Percentiles rank a stretch among this genome's conserved stretches.
Evolutionary conservation across 2,797 vertebrate species (phyloP).

Genomic region (Myripristis murdjan): DNA sequence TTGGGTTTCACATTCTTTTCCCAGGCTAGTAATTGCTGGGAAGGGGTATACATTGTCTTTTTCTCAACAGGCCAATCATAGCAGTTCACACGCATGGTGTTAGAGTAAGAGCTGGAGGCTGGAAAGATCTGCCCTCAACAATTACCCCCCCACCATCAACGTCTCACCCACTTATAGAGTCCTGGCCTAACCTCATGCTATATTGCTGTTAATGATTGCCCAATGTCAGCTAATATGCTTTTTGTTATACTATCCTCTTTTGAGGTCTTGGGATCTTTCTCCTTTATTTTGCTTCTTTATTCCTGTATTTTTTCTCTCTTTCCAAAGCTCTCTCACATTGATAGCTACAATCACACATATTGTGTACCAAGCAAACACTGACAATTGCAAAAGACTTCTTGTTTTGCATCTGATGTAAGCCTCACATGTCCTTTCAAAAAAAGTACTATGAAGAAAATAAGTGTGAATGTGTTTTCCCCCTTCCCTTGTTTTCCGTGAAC

Average conservation of each 20-base stretch:
- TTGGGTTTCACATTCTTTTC: constrained; percentile 87
- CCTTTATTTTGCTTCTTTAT: not conserved
- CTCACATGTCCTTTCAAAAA: not conserved
- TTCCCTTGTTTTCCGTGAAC: not conserved
- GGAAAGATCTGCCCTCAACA: constrained; percentile 55
- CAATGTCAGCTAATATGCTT: not conserved
- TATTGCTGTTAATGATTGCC: constrained; percentile 9
- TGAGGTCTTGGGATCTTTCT: not conserved
- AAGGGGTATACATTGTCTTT: constrained; percentile 79
- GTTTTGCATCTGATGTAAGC: not conserved
- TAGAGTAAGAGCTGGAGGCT: constrained; percentile 67
- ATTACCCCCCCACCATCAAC: constrained; percentile 43
- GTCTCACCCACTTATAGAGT: constrained; percentile 18
- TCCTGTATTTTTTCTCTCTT: not conserved
- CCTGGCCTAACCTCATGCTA: constrained; percentile 26
- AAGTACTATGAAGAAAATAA: not conserved
- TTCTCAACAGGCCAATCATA: constrained; percentile 76
- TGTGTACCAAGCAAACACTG: not conserved
- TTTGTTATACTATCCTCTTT: not conserved
- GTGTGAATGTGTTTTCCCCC: constrained; percentile 30
- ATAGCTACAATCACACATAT: not conserved
- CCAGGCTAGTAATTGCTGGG: constrained; percentile 83
- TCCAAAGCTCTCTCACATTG: not conserved
- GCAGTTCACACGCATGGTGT: constrained; percentile 79
- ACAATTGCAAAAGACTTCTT: not conserved